Evolutionary conservation across 1,140 invertebrate species (phyloP).

Genomic region (Onthophagus taurus): DNA sequence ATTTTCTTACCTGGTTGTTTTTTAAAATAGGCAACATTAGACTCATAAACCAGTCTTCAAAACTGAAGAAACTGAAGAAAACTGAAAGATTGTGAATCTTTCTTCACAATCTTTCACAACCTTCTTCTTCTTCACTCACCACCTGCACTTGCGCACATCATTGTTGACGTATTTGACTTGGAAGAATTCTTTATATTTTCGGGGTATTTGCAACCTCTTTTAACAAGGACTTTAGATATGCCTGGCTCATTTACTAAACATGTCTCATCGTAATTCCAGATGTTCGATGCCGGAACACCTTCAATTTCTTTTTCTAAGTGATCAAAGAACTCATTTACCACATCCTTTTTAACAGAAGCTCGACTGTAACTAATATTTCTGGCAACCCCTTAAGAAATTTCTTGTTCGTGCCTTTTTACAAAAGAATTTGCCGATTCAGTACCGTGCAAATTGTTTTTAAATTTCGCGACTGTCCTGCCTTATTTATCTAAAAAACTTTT

Average conservation of each 20-base stretch:
- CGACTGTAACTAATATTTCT: not conserved
- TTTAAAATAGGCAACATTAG: constrained; percentile 2
- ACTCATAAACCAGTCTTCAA: constrained; percentile 11
- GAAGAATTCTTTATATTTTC: constrained; percentile 3
- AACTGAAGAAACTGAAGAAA: constrained; percentile 1
- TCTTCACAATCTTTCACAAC: not conserved
- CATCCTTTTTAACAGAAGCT: not conserved
- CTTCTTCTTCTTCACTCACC: constrained; percentile 1
- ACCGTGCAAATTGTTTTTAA: too few relatives aligned
- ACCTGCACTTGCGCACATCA: constrained; percentile 2
- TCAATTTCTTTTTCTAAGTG: not conserved
- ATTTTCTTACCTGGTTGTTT: not conserved
- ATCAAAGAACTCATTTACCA: not conserved
- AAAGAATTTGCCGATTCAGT: too few relatives aligned
- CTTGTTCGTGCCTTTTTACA: too few relatives aligned
- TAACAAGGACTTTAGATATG: not conserved
- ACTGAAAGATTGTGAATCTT: constrained; percentile 4
- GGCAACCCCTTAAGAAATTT: not conserved
- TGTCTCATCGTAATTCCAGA: constrained; percentile 7
- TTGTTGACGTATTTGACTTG: constrained; percentile 1
- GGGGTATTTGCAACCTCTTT: constrained; percentile 1
- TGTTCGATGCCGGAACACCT: not conserved
- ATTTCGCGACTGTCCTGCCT: too few relatives aligned
- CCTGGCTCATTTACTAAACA: not conserved
- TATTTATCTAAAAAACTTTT: too few relatives aligned